Conservation (phyloP, 2,888 invertebrate genomes). For the Drosophila demipolita region DNA sequence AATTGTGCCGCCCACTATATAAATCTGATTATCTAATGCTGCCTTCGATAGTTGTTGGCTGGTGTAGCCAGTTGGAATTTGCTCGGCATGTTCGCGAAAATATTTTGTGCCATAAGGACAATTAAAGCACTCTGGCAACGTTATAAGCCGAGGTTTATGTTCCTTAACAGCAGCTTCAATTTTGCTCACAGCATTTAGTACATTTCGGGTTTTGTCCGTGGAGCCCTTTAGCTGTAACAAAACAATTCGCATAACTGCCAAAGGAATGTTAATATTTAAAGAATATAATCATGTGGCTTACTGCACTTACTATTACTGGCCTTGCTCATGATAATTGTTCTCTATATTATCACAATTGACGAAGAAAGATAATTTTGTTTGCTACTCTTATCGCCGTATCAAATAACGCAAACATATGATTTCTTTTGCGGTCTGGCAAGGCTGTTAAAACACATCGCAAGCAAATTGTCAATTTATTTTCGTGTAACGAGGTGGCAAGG, state of each 20-base stretch:
- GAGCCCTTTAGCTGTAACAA: conserved; percentile 93
- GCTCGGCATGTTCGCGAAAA: conserved; percentile 94
- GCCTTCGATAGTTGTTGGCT: conserved; percentile 89
- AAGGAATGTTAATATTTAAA: too few species aligned
- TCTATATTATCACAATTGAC: neutral
- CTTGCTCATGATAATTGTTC: conserved; percentile 46
- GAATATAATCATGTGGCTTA: neutral
- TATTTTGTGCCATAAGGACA: conserved; percentile 96
- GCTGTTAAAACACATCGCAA: neutral
- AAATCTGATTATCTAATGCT: conserved; percentile 91
- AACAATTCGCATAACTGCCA: conserved; percentile 86
- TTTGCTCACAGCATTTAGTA: conserved; percentile 89
- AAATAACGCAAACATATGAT: neutral
- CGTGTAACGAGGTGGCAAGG: conserved; percentile 17
- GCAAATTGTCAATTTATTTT: neutral
- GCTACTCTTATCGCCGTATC: neutral
- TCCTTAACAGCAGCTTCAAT: conserved; percentile 88
- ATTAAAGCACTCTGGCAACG: conserved; percentile 96
- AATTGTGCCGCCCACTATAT: conserved; percentile 95
- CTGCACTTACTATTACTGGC: conserved; percentile 56
- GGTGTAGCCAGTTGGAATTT: conserved; percentile 92
- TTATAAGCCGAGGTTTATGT: conserved; percentile 88
- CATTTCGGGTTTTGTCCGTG: conserved; percentile 90
- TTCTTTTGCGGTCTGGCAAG: conserved; percentile 11
- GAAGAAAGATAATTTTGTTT: neutral